Conservation (phyloP, 1,140 invertebrate genomes). For the Portunus trituberculatus region DNA sequence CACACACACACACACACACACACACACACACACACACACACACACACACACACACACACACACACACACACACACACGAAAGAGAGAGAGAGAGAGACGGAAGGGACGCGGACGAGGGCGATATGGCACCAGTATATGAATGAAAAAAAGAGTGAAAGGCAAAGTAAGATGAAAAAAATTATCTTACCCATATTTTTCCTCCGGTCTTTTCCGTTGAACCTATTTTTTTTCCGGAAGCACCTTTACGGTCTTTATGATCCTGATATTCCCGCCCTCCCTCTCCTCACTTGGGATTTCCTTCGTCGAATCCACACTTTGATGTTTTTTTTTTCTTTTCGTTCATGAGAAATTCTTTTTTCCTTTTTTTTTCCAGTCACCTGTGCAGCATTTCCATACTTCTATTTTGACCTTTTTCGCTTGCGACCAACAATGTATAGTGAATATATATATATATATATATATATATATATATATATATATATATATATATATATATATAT, state of each 20-base stretch:
- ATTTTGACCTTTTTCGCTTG: not conserved
- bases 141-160: not conserved
- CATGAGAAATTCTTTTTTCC: not conserved
- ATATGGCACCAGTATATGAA: not conserved
- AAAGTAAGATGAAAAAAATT: slow-evolving; percentile 24
- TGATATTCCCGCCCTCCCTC: not conserved
- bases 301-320: not conserved
- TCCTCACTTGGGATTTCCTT: not conserved
- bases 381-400: not conserved
- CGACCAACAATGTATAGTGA: not conserved
- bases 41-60: slow-evolving; percentile 10
- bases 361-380: not conserved
- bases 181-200: not conserved
- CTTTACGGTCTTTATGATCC: not conserved
- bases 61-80: not conserved
- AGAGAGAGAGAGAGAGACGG: not conserved
- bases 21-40: slow-evolving; percentile 4
- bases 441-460: too few species aligned
- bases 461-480: too few species aligned
- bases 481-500: too few species aligned
- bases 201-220: not conserved
- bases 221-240: not conserved
- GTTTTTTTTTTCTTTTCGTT: not conserved
- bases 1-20: slow-evolving; percentile 2
- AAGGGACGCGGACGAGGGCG: too few species aligned